Conservation (phyloP, 2,797 vertebrate genomes). For the Tokudaia tokunoshimensis region DNA sequence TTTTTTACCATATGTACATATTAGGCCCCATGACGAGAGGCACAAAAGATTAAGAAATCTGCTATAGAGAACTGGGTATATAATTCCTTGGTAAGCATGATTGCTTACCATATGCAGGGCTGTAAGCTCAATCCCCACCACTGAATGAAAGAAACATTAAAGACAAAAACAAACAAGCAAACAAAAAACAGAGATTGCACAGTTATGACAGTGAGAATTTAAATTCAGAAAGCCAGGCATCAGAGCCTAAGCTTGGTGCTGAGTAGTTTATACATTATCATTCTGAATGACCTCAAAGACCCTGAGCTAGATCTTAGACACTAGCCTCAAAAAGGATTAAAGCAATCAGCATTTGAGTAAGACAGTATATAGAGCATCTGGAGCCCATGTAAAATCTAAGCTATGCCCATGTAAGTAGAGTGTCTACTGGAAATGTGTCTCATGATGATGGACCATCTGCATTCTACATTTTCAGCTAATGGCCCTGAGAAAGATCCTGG, state of each 20-base stretch:
- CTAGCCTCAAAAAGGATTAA: background rate
- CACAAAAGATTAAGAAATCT: background rate
- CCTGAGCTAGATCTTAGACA: background rate
- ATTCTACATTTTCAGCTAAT: background rate
- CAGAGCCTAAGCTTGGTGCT: background rate
- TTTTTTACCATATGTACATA: background rate
- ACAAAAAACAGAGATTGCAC: background rate
- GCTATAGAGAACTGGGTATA: background rate
- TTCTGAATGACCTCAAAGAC: background rate
- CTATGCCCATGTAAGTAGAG: background rate
- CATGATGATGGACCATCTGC: background rate
- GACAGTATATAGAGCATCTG: background rate
- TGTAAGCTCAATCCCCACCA: background rate
- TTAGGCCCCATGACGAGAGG: background rate
- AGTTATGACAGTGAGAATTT: background rate
- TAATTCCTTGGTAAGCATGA: background rate
- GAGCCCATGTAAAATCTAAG: background rate
- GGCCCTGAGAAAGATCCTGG: background rate
- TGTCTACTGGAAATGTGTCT: background rate
- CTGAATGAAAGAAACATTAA: background rate
- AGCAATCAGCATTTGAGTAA: background rate
- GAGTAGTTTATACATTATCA: background rate
- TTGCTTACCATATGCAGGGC: background rate
- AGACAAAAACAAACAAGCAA: no score
- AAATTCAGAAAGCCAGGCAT: background rate